Conservation (phyloP, 1,140 invertebrate species). For the Pseudomyrmex pallidus region DNA sequence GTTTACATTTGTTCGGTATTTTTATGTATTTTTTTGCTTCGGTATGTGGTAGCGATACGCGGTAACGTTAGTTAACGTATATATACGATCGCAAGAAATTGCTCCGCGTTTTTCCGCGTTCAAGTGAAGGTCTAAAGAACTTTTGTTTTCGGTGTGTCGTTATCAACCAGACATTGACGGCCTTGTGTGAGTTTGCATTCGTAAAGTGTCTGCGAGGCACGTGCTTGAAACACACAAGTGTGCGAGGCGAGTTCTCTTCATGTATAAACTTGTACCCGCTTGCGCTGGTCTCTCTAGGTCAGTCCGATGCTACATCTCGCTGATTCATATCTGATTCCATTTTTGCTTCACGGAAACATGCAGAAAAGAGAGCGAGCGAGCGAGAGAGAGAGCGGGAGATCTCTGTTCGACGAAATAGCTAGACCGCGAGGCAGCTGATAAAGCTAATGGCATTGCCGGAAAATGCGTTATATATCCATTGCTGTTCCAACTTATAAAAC, state of each 20-base stretch:
- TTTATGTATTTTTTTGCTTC: neutral
- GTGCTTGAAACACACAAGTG: conserved; percentile 36
- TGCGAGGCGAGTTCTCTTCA: conserved; percentile 22
- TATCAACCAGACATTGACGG: neutral
- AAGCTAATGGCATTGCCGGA: conserved; percentile 74
- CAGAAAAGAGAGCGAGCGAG: neutral
- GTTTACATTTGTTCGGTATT: neutral
- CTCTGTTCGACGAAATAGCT: conserved; percentile 58
- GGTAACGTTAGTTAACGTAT: too few species aligned
- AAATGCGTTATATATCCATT: conserved; percentile 68
- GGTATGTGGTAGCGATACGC: too few species aligned
- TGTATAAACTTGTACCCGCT: conserved; percentile 69
- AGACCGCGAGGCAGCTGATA: conserved; percentile 60
- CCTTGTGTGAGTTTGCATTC: neutral
- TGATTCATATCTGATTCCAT: conserved; percentile 50
- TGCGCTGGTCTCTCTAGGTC: conserved; percentile 48
- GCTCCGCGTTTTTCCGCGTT: neutral
- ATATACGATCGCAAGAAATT: neutral
- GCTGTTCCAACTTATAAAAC: conserved; percentile 46
- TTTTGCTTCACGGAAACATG: conserved; percentile 22
- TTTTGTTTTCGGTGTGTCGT: neutral
- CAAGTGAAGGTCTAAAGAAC: neutral
- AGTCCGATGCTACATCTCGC: conserved; percentile 49
- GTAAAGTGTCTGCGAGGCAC: conserved; percentile 6
- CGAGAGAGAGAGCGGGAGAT: conserved; percentile 21